phyloP scores from a whole-genome alignment of 2,888 invertebrate species.

The Synanthedon formicaeformis region DNA sequence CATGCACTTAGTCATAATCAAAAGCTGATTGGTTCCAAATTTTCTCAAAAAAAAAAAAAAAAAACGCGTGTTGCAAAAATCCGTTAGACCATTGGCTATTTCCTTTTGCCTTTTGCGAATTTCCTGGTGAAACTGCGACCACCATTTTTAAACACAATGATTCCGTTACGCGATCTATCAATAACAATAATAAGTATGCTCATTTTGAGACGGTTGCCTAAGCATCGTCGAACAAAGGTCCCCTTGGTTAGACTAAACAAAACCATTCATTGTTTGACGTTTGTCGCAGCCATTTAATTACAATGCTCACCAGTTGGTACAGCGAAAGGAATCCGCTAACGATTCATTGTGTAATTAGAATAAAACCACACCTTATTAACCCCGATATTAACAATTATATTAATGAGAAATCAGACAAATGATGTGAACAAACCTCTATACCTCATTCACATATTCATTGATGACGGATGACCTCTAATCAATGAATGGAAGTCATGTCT shows the following conservation, averaged over 20 bases:
- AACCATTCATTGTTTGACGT: slow-evolving; percentile 30
- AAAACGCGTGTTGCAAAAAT: too few species aligned
- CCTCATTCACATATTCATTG: too few species aligned
- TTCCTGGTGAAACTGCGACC: too few species aligned
- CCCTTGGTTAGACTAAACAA: slow-evolving; percentile 11
- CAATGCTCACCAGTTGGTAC: slow-evolving; percentile 21
- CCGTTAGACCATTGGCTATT: too few species aligned
- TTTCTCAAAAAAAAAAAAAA: too few species aligned
- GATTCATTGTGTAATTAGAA: slow-evolving; percentile 44
- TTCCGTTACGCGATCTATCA: neutral
- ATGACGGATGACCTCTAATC: too few species aligned
- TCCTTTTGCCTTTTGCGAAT: too few species aligned
- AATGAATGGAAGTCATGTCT: neutral
- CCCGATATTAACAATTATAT: slow-evolving; percentile 36
- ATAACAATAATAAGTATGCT: neutral
- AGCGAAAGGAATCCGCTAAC: slow-evolving; percentile 46
- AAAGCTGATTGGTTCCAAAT: too few species aligned
- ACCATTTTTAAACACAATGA: too few species aligned
- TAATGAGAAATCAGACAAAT: slow-evolving; percentile 30
- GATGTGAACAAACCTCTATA: neutral
- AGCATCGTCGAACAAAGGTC: slow-evolving; percentile 5
- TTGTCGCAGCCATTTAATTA: slow-evolving; percentile 17
- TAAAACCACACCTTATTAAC: slow-evolving; percentile 39
- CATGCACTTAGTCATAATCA: too few species aligned
- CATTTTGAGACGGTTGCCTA: neutral